phyloP scores from a whole-genome alignment of 2,797 vertebrate genomes.

The Emydoidea blandingii region DNA sequence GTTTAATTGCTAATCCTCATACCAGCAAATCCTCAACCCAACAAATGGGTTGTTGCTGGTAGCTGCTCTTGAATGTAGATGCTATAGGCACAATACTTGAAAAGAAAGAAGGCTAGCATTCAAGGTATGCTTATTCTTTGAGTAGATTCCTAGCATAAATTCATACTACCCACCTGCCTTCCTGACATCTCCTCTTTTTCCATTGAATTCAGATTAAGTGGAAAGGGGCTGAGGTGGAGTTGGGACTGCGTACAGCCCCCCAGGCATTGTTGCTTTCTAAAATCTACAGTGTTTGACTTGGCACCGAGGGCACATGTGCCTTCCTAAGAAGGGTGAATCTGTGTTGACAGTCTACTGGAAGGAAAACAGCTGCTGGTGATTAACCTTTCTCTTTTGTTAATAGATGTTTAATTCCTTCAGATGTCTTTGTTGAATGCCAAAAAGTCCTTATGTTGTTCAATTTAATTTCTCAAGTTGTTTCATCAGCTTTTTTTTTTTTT shows the following conservation, averaged over 20 bases:
- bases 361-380: neutral
- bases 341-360: neutral
- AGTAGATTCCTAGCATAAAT: neutral
- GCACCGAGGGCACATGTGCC: neutral
- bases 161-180: neutral
- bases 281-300: neutral
- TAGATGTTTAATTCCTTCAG: neutral
- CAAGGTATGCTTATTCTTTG: constrained; percentile 19
- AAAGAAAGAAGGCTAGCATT: neutral
- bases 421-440: neutral
- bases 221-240: neutral
- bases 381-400: neutral
- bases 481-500: neutral
- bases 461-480: neutral
- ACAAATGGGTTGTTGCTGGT: neutral
- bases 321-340: neutral
- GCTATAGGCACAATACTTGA: neutral
- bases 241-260: neutral
- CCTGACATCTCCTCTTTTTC: neutral
- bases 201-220: neutral
- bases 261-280: neutral
- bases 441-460: neutral
- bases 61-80: neutral
- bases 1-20: neutral
- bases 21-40: neutral